Base-by-base conservation (phyloP, 2,113 vertebrate species). In the Gopherus flavomarginatus region DNA sequence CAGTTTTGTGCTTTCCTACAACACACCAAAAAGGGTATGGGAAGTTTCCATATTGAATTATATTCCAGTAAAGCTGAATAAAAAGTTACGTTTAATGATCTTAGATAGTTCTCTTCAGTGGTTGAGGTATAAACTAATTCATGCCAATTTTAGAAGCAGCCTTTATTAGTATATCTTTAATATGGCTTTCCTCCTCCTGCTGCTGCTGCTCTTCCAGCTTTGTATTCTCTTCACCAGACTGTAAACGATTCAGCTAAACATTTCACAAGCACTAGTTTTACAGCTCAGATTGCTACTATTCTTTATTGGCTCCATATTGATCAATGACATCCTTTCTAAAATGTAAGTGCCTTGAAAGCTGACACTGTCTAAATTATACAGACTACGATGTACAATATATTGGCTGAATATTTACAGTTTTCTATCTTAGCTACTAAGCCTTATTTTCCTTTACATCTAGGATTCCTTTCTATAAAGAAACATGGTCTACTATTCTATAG, bases 91-190 rank as follows among this genome's bases (percentile, higher is more conserved):
- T 7, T 88, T 21, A 16, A 82, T 91, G 91, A 19, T 53, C 1
- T 75, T 1, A 3, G n/a, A 22, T 86, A 35, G 24, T 47, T 29
- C 29, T 75, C 92, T 22, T 49, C 85, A 50, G 24, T 62, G 2
- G 52, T 69, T 91, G 47, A 88, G 57, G 86, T 42, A 78, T 95
- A 80, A 81, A 5, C 11, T 90, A 53, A 50, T 5, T 53, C 81
- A 27, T 88, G 65, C 56, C 62, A 88, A 87, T n/a, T 14, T 95
- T 86, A 86, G 31, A 95, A 90, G n/a, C 5, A 56, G n/a, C 86
- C n/a, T 81, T 89, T 85, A 86, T 89, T 79, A 49, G 17, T 31
- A n/a, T 16, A 19, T 89, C 5, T 95, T 96, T 92, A 83, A 62
- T 29, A 29, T 80, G 38, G 38, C 42, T 95, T 90, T 84, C 9